Percentiles rank a stretch among this genome's conserved stretches.
phyloP scores from a whole-genome alignment of 23 tunicate species.

The Styela clava region DNA sequence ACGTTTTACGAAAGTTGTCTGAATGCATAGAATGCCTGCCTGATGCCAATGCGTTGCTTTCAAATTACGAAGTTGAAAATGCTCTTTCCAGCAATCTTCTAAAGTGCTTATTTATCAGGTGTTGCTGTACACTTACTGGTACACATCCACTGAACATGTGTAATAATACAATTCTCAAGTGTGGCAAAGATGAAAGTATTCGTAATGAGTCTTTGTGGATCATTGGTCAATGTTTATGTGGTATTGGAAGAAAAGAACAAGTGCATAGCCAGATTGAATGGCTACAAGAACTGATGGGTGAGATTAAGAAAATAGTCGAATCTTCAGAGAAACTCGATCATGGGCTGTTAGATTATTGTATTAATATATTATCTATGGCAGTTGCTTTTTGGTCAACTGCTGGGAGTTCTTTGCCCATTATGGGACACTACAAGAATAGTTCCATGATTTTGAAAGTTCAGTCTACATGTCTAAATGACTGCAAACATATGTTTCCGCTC shows the following conservation, averaged over 20 bases:
- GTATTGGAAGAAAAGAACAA: not conserved
- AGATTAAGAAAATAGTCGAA: not conserved
- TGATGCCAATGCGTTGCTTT: not conserved
- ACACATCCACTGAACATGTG: not conserved
- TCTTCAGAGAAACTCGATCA: not conserved
- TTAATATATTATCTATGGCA: slow-evolving; percentile 13
- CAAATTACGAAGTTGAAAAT: not conserved
- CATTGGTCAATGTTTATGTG: not conserved
- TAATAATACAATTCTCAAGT: not conserved
- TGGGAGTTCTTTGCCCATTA: not conserved
- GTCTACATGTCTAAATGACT: not conserved
- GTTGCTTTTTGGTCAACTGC: not conserved
- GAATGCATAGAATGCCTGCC: not conserved
- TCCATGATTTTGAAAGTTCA: not conserved
- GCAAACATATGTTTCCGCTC: not conserved
- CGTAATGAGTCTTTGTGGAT: not conserved
- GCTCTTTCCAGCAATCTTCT: not conserved
- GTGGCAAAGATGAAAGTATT: not conserved
- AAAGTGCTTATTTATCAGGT: not conserved
- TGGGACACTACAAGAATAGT: not conserved
- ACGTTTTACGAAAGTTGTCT: not conserved
- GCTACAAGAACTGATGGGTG: not conserved
- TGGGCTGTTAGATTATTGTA: not conserved
- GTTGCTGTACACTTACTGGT: slow-evolving; percentile 2
- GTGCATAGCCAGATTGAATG: not conserved